Percentiles rank a stretch among this genome's conserved stretches.
Conservation (phyloP, 2,113 vertebrate species). For the Falco punctatus region DNA sequence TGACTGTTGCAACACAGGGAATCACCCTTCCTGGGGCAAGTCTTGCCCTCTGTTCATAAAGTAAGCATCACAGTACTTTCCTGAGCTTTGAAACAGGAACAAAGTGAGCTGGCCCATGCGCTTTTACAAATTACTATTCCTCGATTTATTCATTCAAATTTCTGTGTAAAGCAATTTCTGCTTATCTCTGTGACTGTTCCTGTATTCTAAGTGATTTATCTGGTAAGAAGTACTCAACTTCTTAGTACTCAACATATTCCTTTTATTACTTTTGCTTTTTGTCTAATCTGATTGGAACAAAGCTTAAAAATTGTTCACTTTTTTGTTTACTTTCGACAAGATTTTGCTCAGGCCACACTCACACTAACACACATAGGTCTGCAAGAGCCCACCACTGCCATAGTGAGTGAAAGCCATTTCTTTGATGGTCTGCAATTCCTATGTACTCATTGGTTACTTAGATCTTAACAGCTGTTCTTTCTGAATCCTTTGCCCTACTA, state of each 20-base stretch:
- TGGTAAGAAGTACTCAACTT: not conserved
- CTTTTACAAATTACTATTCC: not conserved
- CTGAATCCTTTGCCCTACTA: not conserved
- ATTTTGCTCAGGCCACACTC: not conserved
- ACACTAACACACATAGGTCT: not conserved
- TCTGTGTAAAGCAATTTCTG: not conserved
- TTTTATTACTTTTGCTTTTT: not conserved
- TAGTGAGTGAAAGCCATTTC: not conserved
- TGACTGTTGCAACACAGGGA: not conserved
- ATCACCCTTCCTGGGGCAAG: not conserved
- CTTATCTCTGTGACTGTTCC: not conserved
- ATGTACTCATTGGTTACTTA: not conserved
- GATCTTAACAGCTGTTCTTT: not conserved
- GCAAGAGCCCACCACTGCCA: not conserved
- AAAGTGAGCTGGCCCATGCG: not conserved
- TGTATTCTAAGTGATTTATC: not conserved
- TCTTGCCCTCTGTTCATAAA: not conserved
- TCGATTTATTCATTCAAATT: not conserved
- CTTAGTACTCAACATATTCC: not conserved
- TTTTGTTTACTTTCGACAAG: not conserved
- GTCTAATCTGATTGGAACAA: not conserved
- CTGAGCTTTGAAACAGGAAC: not conserved
- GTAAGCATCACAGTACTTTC: not conserved
- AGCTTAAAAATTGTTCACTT: not conserved
- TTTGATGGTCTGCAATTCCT: not conserved